Percentiles rank a stretch among this genome's conserved stretches.
Conservation (phyloP, 2,113 vertebrate genomes). For the Polypterus senegalus region DNA sequence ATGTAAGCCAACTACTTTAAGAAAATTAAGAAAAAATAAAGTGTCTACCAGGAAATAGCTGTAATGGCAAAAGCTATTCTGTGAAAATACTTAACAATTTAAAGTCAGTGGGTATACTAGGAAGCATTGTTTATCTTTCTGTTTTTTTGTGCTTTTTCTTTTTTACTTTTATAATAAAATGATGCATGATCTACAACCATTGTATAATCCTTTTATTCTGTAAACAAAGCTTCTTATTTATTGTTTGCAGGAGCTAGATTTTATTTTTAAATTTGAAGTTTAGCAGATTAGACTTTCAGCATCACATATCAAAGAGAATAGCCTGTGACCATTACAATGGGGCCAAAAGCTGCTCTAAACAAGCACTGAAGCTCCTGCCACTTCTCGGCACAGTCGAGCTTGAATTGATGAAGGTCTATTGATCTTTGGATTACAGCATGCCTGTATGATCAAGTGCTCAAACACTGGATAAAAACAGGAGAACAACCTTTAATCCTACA, state of each 20-base stretch:
- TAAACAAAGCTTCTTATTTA: constrained; percentile 63
- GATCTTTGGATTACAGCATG: constrained; percentile 90
- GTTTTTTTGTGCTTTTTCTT: too few species aligned
- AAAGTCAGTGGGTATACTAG: constrained; percentile 9
- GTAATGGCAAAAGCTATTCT: too few species aligned
- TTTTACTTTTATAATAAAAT: constrained; percentile 39
- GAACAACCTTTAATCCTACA: constrained; percentile 86
- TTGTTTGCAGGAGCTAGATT: constrained; percentile 61
- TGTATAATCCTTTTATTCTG: constrained; percentile 51
- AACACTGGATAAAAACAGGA: constrained; percentile 79
- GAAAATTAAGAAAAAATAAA: too few species aligned
- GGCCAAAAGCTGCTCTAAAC: constrained; percentile 63
- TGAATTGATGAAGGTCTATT: constrained; percentile 78
- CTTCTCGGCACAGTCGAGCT: constrained; percentile 17
- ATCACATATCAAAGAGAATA: constrained; percentile 84
- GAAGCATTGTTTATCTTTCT: constrained; percentile 43
- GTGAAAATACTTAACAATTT: too few species aligned
- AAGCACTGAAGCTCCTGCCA: constrained; percentile 54
- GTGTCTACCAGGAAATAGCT: too few species aligned
- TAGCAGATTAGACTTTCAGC: constrained; percentile 82
- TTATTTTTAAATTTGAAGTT: constrained; percentile 48
- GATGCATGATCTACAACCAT: constrained; percentile 45
- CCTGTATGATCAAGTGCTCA: constrained; percentile 90
- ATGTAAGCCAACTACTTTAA: too few species aligned
- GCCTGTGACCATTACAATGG: constrained; percentile 64